A percentile compares a stretch with the other conserved stretches of the same genome.
These are phyloP conservation scores for Brachionus manjavacas DNA, from an alignment of 1,140 invertebrate species.

Conservation along the genomic window DNA sequence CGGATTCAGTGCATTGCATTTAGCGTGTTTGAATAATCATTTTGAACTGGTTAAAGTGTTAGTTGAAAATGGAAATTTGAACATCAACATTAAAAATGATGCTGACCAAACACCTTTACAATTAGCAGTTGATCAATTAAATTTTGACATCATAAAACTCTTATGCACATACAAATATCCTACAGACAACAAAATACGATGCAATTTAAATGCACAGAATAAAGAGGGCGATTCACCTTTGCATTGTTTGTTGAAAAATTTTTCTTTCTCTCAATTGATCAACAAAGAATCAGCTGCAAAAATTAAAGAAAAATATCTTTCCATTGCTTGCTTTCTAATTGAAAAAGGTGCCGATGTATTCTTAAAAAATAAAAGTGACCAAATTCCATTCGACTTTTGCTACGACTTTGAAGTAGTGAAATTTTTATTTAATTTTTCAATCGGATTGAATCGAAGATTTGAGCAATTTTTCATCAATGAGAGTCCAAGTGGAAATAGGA, in stretches of 20 bases:
- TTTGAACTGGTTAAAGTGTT: slow-evolving; percentile 90
- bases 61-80: slow-evolving; percentile 67
- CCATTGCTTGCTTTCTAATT: slow-evolving; percentile 89
- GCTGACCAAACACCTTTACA: slow-evolving; percentile 93
- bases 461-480: slow-evolving; percentile 7
- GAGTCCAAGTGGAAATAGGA: not conserved
- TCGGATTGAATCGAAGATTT: not conserved
- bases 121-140: slow-evolving; percentile 86
- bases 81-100: slow-evolving; percentile 84
- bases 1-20: slow-evolving; percentile 88
- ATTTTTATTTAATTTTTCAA: slow-evolving; percentile 68
- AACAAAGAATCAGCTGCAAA: slow-evolving; percentile 61
- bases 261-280: slow-evolving; percentile 66
- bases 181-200: not conserved
- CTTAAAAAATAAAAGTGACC: slow-evolving; percentile 90
- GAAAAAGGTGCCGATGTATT: slow-evolving; percentile 88
- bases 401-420: slow-evolving; percentile 93
- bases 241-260: slow-evolving; percentile 10
- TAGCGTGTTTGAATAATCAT: slow-evolving; percentile 92
- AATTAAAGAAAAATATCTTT: slow-evolving; percentile 83
- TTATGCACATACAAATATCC: not conserved
- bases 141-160: slow-evolving; percentile 83
- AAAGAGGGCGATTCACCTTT: slow-evolving; percentile 51
- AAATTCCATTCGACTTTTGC: slow-evolving; percentile 88
- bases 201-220: slow-evolving; percentile 48